Conservation (phyloP, 2,113 vertebrate species). For the Capreolus pygargus region DNA sequence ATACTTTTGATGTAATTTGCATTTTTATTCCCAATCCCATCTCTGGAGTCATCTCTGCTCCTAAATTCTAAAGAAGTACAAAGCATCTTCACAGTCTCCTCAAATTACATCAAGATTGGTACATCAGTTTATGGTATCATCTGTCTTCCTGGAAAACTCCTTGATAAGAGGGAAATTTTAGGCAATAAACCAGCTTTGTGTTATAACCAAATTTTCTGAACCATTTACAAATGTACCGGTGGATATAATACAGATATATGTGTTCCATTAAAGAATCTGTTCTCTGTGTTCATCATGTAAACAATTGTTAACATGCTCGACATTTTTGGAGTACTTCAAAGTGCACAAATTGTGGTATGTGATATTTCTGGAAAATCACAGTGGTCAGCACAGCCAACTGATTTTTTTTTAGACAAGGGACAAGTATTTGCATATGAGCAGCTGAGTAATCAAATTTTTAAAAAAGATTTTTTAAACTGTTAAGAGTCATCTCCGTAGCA, state of each 20-base stretch:
- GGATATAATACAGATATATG: not conserved
- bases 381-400: not conserved
- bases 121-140: not conserved
- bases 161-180: not conserved
- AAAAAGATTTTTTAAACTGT: conserved; percentile 24
- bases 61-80: not conserved
- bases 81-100: not conserved
- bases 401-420: not conserved
- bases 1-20: not conserved
- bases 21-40: not conserved
- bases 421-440: not conserved
- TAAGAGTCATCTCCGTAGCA: not conserved
- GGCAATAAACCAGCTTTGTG: not conserved
- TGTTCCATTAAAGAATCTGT: not conserved
- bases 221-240: not conserved
- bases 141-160: not conserved
- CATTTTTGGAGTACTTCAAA: not conserved
- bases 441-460: conserved; percentile 31
- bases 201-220: not conserved
- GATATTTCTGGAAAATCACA: not conserved
- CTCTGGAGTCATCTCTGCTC: not conserved
- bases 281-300: not conserved
- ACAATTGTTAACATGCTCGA: not conserved
- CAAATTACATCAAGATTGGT: not conserved
- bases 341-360: not conserved